Evolutionary conservation across 2,888 invertebrate species (phyloP).

Genomic region (Nysson spinosus): DNA sequence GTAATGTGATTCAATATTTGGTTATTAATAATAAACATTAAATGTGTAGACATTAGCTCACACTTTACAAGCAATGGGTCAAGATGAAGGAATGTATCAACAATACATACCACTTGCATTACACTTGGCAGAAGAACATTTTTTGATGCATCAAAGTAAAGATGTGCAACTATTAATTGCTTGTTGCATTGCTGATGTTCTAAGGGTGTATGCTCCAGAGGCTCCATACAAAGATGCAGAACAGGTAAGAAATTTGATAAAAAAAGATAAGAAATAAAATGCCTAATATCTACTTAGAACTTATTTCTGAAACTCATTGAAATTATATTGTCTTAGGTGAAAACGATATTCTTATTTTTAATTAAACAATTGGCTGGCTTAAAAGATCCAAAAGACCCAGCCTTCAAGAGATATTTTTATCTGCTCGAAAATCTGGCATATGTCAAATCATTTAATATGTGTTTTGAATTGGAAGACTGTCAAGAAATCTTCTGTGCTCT

Average conservation of each 20-base stretch:
- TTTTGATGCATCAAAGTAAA: constrained; percentile 91
- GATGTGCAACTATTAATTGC: constrained; percentile 97
- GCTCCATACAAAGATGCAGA: constrained; percentile 98
- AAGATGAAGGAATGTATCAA: constrained; percentile 96
- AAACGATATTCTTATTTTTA: constrained; percentile 94
- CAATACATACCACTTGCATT: constrained; percentile 94
- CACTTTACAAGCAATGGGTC: constrained; percentile 96
- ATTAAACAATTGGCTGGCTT: constrained; percentile 95
- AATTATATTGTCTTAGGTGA: constrained; percentile 73
- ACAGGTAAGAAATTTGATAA: constrained; percentile 84
- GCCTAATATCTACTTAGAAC: not conserved
- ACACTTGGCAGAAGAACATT: constrained; percentile 95
- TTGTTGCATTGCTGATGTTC: constrained; percentile 97
- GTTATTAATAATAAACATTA: no score
- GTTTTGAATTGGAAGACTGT: constrained; percentile 97
- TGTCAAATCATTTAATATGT: constrained; percentile 99
- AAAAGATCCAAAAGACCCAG: constrained; percentile 97
- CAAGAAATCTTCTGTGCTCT: constrained; percentile 97
- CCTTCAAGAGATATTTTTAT: constrained; percentile 98
- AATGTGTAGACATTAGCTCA: constrained; percentile 88
- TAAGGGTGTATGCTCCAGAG: constrained; percentile 97
- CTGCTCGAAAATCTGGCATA: constrained; percentile 97
- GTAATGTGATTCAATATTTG: no score
- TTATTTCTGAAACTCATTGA: not conserved
- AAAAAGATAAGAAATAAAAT: not conserved